These are phyloP conservation scores for Lepidothrix coronata DNA, from an alignment of 2,113 vertebrate species.

Conservation along the genomic window DNA sequence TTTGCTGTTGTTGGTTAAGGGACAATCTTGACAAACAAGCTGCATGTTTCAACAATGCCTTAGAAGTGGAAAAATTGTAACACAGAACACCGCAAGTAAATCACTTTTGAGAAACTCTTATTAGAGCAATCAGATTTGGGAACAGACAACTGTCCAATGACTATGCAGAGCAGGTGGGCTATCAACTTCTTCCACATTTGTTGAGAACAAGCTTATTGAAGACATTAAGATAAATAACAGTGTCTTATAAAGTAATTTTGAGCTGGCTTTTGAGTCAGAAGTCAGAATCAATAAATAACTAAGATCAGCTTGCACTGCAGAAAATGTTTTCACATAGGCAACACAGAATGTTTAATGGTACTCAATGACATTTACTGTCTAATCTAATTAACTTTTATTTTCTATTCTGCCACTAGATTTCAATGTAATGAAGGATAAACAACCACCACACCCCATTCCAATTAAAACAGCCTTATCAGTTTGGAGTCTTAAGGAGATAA, in stretches of 20 bases:
- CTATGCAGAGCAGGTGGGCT: not conserved
- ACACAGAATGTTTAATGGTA: not conserved
- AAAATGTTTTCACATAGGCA: not conserved
- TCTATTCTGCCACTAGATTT: not conserved
- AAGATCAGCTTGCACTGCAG: not conserved
- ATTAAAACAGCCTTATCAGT: conserved; percentile 3
- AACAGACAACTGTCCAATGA: not conserved
- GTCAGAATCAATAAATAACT: not conserved
- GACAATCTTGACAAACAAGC: not conserved
- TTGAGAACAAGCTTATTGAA: not conserved
- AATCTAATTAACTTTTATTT: not conserved
- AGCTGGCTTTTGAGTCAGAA: not conserved
- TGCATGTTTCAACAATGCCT: not conserved
- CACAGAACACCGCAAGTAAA: not conserved
- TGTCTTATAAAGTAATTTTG: not conserved
- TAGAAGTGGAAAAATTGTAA: not conserved
- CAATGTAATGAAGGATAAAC: not conserved
- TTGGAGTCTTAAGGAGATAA: not conserved
- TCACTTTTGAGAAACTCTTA: not conserved
- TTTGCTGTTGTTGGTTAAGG: not conserved
- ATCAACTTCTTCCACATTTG: not conserved
- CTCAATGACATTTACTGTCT: not conserved
- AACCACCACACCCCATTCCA: not conserved
- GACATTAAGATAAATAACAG: not conserved
- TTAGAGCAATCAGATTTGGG: not conserved